Evolutionary conservation across 2,113 vertebrate genomes (phyloP), one percentile per base, ranked within the genome.

Genomic region (Solea senegalensis): DNA sequence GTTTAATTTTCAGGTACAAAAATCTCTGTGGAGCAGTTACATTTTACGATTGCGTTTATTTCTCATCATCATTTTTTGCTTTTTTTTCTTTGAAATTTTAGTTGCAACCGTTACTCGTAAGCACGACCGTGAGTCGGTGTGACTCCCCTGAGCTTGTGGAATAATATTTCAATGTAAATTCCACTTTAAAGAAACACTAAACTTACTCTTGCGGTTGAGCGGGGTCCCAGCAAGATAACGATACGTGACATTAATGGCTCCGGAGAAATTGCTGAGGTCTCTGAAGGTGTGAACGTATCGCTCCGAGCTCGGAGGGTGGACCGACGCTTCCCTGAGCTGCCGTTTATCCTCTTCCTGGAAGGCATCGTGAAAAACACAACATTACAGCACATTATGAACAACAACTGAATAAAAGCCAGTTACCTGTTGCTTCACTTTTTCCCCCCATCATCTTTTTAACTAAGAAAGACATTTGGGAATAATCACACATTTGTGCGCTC

Each of bases 221-320:
- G 96, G 95, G 2, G 95, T 96, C 21, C 96, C 96, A 79, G 97
- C 97, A 71, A 99, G 94, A 82, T 96, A 98, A 64, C 95, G 96
- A 86, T 98, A 99, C 61, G 97, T 97, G 83, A 99, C 96, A 71
- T 99, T 99, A 88, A 98, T 97, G 79, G 93, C 91, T 91, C 96
- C 96, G 76, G 97, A 98, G 91, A 97, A 96, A 89, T 98, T 98
- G 60, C 95, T 96, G 72, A 97, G 93, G 85, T 97, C 96, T 93
- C 95, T 96, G 91, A 98, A 96, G 74, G 92, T 95, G 84, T 95
- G 97, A 80, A 94, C 94, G 76, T 96, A 97, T 83, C 95, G 93
- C 53, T 98, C 97, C 14, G 97, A 93, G 88, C 94, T 96, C 50
- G 96, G 91, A 8, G 95, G 95, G 76, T 96, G 96, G 9, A 93